phyloP scores from a whole-genome alignment of 2,888 invertebrate species.

The Epirrita christyi region DNA sequence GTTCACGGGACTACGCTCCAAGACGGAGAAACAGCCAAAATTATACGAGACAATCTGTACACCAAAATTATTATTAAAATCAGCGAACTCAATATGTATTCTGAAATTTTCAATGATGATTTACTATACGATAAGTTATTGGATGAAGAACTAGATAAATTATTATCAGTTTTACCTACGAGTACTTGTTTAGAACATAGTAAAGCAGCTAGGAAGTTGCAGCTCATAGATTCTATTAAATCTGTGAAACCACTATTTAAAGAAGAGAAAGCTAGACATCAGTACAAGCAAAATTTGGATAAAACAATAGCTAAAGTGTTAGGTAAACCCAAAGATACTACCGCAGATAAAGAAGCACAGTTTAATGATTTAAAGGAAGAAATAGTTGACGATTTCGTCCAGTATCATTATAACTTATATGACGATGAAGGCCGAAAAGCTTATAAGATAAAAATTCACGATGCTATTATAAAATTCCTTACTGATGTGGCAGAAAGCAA shows the following conservation, averaged over 20 bases:
- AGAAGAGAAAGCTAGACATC: conserved; percentile 51
- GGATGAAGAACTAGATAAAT: conserved; percentile 54
- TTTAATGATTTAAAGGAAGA: conserved; percentile 51
- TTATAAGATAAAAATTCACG: conserved; percentile 52
- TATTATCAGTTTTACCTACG: conserved; percentile 48
- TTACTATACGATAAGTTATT: conserved; percentile 52
- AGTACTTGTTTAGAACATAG: conserved; percentile 43
- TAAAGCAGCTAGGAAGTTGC: conserved; percentile 46
- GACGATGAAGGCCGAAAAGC: conserved; percentile 48
- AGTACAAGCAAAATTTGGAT: conserved; percentile 58
- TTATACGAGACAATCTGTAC: conserved; percentile 49
- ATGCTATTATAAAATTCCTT: conserved; percentile 48
- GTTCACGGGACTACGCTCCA: conserved; percentile 40
- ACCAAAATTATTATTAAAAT: conserved; percentile 62
- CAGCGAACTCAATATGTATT: conserved; percentile 57
- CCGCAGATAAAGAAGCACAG: conserved; percentile 34
- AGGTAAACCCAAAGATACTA: conserved; percentile 40
- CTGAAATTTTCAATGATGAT: conserved; percentile 54
- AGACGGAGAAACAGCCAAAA: conserved; percentile 40
- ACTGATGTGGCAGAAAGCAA: conserved; percentile 34
- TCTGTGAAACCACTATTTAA: conserved; percentile 52
- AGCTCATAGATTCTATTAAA: conserved; percentile 51
- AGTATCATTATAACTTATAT: conserved; percentile 50
- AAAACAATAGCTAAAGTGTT: conserved; percentile 49
- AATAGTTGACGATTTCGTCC: conserved; percentile 59